Conservation (phyloP, 2,113 vertebrate species). For the Campylorhamphus procurvoides region DNA sequence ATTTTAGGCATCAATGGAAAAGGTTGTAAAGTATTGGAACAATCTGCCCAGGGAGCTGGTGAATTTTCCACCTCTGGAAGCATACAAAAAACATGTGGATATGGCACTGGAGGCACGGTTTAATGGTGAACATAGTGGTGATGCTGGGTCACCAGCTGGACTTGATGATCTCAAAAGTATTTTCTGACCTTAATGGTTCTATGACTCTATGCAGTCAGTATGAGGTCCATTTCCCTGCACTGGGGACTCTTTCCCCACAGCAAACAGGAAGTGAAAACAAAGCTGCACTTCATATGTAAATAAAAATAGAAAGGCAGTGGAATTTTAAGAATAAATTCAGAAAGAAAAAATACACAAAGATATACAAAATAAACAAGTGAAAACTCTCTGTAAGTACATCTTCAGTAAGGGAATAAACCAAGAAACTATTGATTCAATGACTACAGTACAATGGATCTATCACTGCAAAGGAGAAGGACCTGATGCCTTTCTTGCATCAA, state of each 20-base stretch:
- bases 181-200: neutral
- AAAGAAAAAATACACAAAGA: neutral
- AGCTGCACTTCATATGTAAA: neutral
- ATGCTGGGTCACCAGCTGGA: neutral
- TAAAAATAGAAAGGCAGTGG: neutral
- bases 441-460: neutral
- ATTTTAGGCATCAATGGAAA: too few species aligned
- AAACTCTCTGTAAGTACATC: neutral
- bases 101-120: neutral
- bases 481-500: neutral
- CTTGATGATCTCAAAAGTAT: neutral
- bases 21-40: neutral
- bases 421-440: neutral
- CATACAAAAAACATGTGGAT: neutral
- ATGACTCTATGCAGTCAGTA: neutral
- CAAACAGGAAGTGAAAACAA: neutral
- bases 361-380: neutral
- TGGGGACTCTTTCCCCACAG: neutral
- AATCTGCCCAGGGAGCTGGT: neutral
- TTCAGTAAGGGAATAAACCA: neutral
- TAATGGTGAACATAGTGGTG: neutral
- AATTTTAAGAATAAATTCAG: neutral
- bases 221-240: neutral
- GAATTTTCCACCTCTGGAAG: neutral
- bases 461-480: neutral